phyloP scores from a whole-genome alignment of 2,113 vertebrate genomes.

The Muscicapa adusta region DNA sequence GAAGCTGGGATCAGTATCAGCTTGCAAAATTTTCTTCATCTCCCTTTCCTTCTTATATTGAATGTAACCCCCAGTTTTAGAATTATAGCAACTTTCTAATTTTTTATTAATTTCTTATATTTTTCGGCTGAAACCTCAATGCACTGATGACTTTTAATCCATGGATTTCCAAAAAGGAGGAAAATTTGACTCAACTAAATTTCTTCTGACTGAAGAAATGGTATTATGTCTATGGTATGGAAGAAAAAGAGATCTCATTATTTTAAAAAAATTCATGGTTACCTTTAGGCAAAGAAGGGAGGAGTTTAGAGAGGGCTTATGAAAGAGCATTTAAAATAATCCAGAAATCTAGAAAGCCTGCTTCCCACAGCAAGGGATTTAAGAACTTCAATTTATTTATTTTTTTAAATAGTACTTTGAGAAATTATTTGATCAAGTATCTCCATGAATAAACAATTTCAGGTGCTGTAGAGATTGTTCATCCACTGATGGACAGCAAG shows the following conservation, averaged over 20 bases:
- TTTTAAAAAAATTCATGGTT: background rate
- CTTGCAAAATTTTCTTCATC: background rate
- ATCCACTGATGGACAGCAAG: background rate
- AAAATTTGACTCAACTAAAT: background rate
- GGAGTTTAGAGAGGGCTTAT: background rate
- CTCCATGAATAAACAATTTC: background rate
- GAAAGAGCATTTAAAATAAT: background rate
- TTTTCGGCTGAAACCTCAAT: background rate
- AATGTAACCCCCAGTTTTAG: background rate
- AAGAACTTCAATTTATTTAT: background rate
- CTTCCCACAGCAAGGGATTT: background rate
- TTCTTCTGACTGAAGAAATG: background rate
- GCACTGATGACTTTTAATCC: background rate
- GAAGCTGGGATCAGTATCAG: background rate
- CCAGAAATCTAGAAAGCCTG: background rate
- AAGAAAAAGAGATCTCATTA: background rate
- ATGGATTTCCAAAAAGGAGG: background rate
- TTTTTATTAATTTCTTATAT: background rate
- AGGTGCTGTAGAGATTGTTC: background rate
- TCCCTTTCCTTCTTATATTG: background rate
- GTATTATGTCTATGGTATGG: background rate
- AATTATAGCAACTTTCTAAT: background rate
- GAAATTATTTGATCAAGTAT: background rate
- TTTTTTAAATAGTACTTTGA: background rate
- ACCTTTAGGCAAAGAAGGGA: background rate